phyloP scores from a whole-genome alignment of 1,140 invertebrate species.

The Ceratitis capitata region DNA sequence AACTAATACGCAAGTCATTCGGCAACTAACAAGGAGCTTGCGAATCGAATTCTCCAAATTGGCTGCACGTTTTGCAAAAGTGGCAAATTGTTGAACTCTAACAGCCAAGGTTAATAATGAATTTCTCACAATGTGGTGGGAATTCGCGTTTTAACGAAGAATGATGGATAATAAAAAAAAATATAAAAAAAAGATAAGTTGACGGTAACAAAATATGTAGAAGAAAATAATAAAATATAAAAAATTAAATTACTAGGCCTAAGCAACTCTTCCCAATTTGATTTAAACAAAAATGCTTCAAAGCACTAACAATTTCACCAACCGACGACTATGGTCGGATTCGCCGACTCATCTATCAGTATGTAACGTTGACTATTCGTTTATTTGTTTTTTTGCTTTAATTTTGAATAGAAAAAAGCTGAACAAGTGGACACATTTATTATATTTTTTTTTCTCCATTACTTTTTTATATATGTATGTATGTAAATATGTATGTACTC shows the following conservation, averaged over 20 bases:
- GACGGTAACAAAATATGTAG: neutral
- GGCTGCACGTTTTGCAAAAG: neutral
- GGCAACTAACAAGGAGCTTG: neutral
- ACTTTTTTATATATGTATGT: neutral
- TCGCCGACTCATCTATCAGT: conserved; percentile 1
- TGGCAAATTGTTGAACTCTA: neutral
- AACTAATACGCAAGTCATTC: neutral
- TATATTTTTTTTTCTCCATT: neutral
- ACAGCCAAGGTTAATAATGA: neutral
- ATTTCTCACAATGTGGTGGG: conserved; percentile 1
- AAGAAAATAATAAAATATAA: neutral
- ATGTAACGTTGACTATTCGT: neutral
- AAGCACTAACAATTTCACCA: neutral
- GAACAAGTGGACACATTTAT: conserved; percentile 15
- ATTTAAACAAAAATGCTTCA: neutral
- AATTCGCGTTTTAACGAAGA: neutral
- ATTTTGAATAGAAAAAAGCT: neutral
- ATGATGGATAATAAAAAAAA: neutral
- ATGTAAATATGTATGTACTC: too few species aligned
- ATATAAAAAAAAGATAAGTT: neutral
- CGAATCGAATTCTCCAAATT: neutral
- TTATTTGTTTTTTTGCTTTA: neutral
- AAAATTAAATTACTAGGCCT: neutral
- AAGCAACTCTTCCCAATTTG: neutral
- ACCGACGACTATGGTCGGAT: neutral